Evolutionary conservation across 2,113 vertebrate species (phyloP).

Genomic region (Coptodon rendalli): DNA sequence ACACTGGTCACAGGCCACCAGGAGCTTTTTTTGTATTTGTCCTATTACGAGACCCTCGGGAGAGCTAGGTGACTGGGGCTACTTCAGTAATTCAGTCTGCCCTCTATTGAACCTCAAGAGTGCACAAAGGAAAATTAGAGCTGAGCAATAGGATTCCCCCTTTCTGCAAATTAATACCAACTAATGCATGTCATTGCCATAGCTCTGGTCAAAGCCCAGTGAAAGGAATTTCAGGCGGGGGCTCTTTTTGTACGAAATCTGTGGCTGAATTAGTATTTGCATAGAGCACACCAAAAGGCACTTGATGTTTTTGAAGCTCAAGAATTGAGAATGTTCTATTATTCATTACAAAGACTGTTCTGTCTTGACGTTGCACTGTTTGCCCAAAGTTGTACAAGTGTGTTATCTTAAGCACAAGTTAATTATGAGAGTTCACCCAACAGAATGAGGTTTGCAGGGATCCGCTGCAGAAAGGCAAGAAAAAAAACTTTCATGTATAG

Average conservation of each 20-base stretch:
- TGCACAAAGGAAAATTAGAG: neutral
- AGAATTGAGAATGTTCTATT: constrained; percentile 18
- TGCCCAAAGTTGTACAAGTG: constrained; percentile 3
- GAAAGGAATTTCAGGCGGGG: neutral
- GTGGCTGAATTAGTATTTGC: neutral
- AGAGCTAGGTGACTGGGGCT: neutral
- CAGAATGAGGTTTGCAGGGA: neutral
- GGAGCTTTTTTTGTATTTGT: neutral
- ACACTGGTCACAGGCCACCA: neutral
- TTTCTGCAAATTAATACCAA: constrained; percentile 9
- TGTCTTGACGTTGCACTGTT: neutral
- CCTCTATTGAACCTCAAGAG: neutral
- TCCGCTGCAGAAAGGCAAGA: neutral
- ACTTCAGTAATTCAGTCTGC: neutral
- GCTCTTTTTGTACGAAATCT: neutral
- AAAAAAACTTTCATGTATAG: constrained; percentile 1
- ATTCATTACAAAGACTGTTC: constrained; percentile 19
- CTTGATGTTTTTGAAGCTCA: neutral
- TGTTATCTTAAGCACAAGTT: constrained; percentile 39
- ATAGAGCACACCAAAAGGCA: neutral
- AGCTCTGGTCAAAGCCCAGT: constrained; percentile 5
- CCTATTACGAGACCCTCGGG: neutral
- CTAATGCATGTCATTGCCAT: neutral
- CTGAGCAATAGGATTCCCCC: neutral
- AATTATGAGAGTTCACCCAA: constrained; percentile 34